phyloP scores from a whole-genome alignment of 2,888 invertebrate species.

The Gastrophysa polygoni region DNA sequence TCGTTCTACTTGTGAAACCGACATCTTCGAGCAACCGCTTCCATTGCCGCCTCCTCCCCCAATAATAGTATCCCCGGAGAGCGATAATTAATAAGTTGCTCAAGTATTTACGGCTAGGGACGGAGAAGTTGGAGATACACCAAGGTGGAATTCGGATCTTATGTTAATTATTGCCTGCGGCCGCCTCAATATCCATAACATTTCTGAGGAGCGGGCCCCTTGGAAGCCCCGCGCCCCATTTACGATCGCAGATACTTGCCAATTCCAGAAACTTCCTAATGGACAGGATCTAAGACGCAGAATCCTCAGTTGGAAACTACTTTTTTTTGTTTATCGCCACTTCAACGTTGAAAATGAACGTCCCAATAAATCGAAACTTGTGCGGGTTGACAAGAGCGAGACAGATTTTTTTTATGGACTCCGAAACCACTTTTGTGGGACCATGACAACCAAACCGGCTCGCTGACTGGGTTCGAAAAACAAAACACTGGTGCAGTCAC shows the following conservation, averaged over 20 bases:
- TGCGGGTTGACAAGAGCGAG: too few relatives aligned
- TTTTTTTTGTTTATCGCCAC: too few relatives aligned
- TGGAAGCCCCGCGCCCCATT: slow-evolving; percentile 34
- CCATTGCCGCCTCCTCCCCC: background rate
- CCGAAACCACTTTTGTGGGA: too few relatives aligned
- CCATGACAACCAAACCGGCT: too few relatives aligned
- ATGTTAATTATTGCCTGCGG: slow-evolving; percentile 56
- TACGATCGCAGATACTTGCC: slow-evolving; percentile 51
- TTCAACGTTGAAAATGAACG: too few relatives aligned
- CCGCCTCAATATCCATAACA: slow-evolving; percentile 56
- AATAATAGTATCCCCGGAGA: slow-evolving; percentile 14
- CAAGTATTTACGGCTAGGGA: slow-evolving; percentile 32
- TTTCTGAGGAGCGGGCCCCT: slow-evolving; percentile 35
- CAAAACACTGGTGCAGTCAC: too few relatives aligned
- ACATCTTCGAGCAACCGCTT: too few relatives aligned
- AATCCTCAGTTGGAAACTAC: too few relatives aligned
- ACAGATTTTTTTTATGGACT: too few relatives aligned
- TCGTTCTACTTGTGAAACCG: too few relatives aligned
- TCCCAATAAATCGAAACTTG: too few relatives aligned
- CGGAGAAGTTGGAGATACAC: slow-evolving; percentile 29
- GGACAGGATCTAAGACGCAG: slow-evolving; percentile 16
- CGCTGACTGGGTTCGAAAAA: too few relatives aligned
- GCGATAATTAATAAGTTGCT: slow-evolving; percentile 36
- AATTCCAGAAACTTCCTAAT: slow-evolving; percentile 42
- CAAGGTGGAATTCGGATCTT: slow-evolving; percentile 43